These are phyloP conservation scores for Ophion obscuratus DNA, from an alignment of 2,888 invertebrate species.

Conservation along the genomic window DNA sequence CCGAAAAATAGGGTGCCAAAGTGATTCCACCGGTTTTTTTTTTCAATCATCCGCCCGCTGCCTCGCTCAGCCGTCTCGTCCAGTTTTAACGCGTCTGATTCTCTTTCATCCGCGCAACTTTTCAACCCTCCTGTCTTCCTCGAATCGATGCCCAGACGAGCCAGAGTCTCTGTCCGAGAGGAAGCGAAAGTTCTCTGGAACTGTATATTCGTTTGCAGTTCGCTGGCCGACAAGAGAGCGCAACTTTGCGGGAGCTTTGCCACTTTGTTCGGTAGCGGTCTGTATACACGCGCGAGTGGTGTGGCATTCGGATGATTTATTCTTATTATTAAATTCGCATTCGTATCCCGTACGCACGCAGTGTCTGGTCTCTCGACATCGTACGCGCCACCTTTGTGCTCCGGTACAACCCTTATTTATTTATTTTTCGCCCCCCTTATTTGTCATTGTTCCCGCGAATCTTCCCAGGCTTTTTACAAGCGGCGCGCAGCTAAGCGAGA, in stretches of 20 bases:
- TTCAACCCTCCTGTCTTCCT: conserved; percentile 68
- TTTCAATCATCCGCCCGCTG: conserved; percentile 55
- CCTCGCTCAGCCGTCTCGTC: conserved; percentile 43
- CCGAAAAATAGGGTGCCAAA: conserved; percentile 76
- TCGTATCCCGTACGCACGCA: conserved; percentile 69
- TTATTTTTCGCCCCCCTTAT: conserved; percentile 28
- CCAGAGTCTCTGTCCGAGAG: conserved; percentile 31
- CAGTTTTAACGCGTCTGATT: conserved; percentile 49
- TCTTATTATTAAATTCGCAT: conserved; percentile 81
- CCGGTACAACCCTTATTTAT: conserved; percentile 27
- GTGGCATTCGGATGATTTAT: conserved; percentile 80
- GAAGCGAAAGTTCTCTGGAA: neutral
- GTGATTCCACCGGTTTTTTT: conserved; percentile 78
- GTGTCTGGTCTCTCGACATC: conserved; percentile 44
- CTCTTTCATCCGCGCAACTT: conserved; percentile 57
- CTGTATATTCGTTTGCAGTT: conserved; percentile 50
- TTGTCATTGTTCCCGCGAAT: conserved; percentile 8
- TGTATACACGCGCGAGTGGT: neutral
- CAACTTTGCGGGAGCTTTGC: neutral
- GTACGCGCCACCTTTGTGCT: conserved; percentile 46
- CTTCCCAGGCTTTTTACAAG: conserved; percentile 48
- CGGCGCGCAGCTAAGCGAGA: neutral
- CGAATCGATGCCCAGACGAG: conserved; percentile 1
- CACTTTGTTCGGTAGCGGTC: conserved; percentile 2
- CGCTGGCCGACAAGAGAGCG: neutral